These are phyloP conservation scores for Boloria selene DNA, from an alignment of 2,888 invertebrate species.

Conservation along the genomic window DNA sequence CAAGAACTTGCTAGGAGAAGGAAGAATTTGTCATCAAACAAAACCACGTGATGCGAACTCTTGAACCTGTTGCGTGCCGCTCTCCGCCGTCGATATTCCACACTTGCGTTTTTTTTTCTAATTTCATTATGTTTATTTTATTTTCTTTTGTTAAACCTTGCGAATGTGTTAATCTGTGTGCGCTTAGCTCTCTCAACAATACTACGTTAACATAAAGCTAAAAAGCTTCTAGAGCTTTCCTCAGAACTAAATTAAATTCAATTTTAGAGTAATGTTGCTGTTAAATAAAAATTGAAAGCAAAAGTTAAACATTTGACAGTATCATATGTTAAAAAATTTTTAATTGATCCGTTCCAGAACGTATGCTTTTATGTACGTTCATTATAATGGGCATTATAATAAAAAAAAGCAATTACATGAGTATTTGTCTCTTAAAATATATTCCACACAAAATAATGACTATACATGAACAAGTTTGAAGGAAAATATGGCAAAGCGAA, in stretches of 20 bases:
- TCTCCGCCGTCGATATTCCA: neutral
- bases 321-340: neutral
- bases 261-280: neutral
- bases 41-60: conserved; percentile 20
- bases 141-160: neutral
- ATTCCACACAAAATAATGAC: too few species aligned
- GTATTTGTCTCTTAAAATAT: too few species aligned
- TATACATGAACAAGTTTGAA: too few species aligned
- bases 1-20: neutral
- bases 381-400: too few species aligned
- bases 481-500: too few species aligned
- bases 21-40: conserved; percentile 14
- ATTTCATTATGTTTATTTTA: conserved; percentile 2
- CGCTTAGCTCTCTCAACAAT: neutral
- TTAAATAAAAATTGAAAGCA: neutral
- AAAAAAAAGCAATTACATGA: too few species aligned
- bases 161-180: conserved; percentile 6
- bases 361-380: neutral
- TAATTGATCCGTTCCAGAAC: neutral
- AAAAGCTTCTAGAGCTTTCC: neutral
- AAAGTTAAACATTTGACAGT: neutral
- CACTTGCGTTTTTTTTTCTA: neutral
- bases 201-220: neutral
- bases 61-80: conserved; percentile 24
- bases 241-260: neutral